A percentile compares a stretch with the other conserved stretches of the same genome.
Conservation (phyloP, 92 coral and sea anemone genomes). For the Chrysogorgia sp. region DNA sequence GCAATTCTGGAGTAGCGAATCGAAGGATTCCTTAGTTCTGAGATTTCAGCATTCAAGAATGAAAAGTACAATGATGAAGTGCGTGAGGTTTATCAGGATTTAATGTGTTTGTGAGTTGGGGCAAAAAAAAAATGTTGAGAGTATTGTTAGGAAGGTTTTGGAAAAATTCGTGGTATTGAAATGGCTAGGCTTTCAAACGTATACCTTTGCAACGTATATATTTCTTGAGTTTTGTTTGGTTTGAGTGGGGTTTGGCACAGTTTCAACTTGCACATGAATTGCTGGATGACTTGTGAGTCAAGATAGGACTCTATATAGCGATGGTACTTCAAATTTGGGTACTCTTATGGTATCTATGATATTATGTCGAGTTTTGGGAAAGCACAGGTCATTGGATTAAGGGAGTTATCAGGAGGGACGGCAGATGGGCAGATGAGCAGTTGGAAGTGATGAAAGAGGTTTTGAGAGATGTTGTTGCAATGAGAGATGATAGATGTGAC, state of each 20-base stretch:
- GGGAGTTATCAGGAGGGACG: slow-evolving; percentile 42
- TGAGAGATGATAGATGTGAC: slow-evolving; percentile 11
- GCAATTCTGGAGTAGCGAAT: too few relatives aligned
- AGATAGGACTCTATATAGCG: slow-evolving; percentile 35
- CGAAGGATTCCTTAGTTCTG: too few relatives aligned
- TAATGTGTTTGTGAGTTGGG: slow-evolving; percentile 35
- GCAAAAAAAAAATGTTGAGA: slow-evolving; percentile 47
- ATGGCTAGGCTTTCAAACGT: slow-evolving; percentile 30
- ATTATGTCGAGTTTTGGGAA: slow-evolving; percentile 24
- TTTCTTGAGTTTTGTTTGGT: too few relatives aligned
- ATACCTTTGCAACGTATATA: slow-evolving; percentile 41
- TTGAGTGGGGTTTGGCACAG: slow-evolving; percentile 41
- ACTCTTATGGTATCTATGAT: slow-evolving; percentile 41
- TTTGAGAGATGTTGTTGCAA: slow-evolving; percentile 25
- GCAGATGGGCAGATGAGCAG: slow-evolving; percentile 34
- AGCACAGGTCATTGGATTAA: slow-evolving; percentile 28
- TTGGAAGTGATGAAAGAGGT: slow-evolving; percentile 42
- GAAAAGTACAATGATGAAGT: too few relatives aligned
- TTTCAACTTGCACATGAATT: slow-evolving; percentile 40
- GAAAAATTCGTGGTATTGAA: slow-evolving; percentile 28
- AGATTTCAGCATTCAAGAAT: too few relatives aligned
- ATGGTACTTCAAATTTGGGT: slow-evolving; percentile 45
- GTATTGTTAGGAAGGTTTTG: neutral
- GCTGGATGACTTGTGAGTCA: slow-evolving; percentile 2
- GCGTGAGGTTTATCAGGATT: too few relatives aligned